Evolutionary conservation across 2,113 vertebrate species (phyloP).

Genomic region (crab-eating macaque (Macaca fascicularis)): T2T-MFA8v1.1 NC_088380.1:170149001-170149500

Average conservation of each 20-base stretch:
- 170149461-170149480: not conserved
- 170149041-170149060: not conserved
- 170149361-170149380: not conserved
- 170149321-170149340: not conserved
- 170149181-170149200: not conserved
- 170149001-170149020: not conserved
- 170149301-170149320: not conserved
- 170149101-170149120: not conserved
- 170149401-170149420: not conserved
- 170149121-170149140: not conserved
- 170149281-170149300: not conserved
- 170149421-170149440: not conserved
- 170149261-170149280: not conserved
- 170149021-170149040: constrained; percentile 1
- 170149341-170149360: not conserved
- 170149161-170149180: not conserved
- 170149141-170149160: not conserved
- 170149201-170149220: not conserved
- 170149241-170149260: not conserved
- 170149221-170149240: not conserved
- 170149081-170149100: not conserved
- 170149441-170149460: not conserved
- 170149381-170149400: not conserved
- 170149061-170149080: not conserved
- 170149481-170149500: not conserved